A percentile compares a stretch with the other conserved stretches of the same genome.
phyloP scores from a whole-genome alignment of 1,140 invertebrate genomes.

The Odontomachus brunneus region DNA sequence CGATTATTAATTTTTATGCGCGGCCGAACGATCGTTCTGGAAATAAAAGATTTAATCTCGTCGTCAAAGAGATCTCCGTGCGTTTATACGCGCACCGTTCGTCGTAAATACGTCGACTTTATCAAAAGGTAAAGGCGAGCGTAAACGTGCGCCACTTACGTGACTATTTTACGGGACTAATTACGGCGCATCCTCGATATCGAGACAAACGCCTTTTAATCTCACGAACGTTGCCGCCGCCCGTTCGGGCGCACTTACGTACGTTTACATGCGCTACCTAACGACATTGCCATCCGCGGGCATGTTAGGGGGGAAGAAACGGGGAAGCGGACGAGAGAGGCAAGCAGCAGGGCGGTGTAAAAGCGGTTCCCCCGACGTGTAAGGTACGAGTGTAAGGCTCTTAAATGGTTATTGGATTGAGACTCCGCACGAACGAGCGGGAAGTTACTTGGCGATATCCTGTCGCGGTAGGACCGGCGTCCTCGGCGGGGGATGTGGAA shows the following conservation, averaged over 20 bases:
- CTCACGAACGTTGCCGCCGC: constrained; percentile 9
- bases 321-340: constrained; percentile 1
- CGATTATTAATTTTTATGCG: background rate
- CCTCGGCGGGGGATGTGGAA: constrained; percentile 26
- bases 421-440: constrained; percentile 72
- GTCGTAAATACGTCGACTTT: background rate
- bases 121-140: constrained; percentile 39
- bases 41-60: background rate
- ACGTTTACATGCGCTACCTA: constrained; percentile 67
- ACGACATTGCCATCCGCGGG: constrained; percentile 63
- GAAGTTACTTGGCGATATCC: constrained; percentile 75
- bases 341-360: constrained; percentile 64
- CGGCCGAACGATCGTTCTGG: background rate
- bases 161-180: constrained; percentile 23
- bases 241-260: constrained; percentile 45
- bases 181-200: constrained; percentile 52
- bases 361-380: constrained; percentile 70
- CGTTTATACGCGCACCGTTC: background rate
- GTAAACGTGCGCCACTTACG: background rate
- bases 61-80: background rate
- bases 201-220: constrained; percentile 69
- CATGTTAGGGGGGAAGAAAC: constrained; percentile 63
- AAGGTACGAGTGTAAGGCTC: constrained; percentile 74
- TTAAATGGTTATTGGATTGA: constrained; percentile 77
- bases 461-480: constrained; percentile 65